Percentiles rank a stretch among this genome's conserved stretches.
These are phyloP conservation scores for Isotomurus palustris DNA, from an alignment of 2,888 invertebrate genomes.

Conservation along the genomic window DNA sequence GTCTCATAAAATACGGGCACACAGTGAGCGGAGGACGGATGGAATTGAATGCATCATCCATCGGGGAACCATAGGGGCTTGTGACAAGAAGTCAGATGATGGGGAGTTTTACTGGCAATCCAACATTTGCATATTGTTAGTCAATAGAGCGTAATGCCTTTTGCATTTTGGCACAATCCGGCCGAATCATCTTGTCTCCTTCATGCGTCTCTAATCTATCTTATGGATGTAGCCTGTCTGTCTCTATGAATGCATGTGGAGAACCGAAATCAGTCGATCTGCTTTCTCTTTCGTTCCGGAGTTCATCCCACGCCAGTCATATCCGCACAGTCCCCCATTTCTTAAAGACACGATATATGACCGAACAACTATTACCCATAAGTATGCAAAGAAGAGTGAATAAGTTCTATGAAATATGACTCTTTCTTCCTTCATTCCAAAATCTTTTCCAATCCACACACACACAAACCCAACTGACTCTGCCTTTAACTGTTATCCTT, in stretches of 20 bases:
- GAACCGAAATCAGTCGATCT: constrained; percentile 34
- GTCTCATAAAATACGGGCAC: background rate
- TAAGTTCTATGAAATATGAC: constrained; percentile 41
- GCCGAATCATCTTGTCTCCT: constrained; percentile 26
- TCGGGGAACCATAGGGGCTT: constrained; percentile 9
- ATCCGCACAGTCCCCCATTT: background rate
- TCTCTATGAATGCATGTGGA: constrained; percentile 14
- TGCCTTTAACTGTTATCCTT: constrained; percentile 37
- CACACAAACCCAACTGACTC: constrained; percentile 11
- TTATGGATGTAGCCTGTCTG: background rate
- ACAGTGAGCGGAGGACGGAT: constrained; percentile 7
- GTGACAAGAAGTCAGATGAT: constrained; percentile 19
- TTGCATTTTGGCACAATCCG: constrained; percentile 33
- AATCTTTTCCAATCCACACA: constrained; percentile 35
- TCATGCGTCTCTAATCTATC: constrained; percentile 30
- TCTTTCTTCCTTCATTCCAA: constrained; percentile 34
- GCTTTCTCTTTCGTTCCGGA: constrained; percentile 3
- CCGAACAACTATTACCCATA: constrained; percentile 18
- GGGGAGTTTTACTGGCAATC: constrained; percentile 23
- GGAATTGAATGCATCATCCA: constrained; percentile 8
- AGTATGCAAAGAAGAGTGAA: constrained; percentile 41
- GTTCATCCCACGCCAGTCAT: background rate
- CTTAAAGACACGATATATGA: background rate
- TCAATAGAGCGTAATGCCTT: constrained; percentile 34
- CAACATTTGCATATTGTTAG: constrained; percentile 39